These are phyloP conservation scores for Hydropotes inermis DNA, from an alignment of 2,113 vertebrate species.

Conservation along the genomic window DNA sequence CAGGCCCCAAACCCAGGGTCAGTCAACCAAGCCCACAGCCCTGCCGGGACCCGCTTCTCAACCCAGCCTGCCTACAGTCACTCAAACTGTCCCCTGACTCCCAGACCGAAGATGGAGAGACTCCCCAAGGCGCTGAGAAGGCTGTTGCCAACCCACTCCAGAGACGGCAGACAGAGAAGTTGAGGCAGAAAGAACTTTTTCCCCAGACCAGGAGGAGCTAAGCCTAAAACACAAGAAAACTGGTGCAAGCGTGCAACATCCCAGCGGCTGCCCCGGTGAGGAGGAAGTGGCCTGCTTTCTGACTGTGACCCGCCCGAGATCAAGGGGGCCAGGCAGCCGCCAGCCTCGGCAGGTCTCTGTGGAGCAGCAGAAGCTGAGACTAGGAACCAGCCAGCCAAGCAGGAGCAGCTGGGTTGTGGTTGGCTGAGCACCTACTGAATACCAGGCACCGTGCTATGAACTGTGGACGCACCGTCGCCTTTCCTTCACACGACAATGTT, in stretches of 20 bases:
- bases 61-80: not conserved
- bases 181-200: not conserved
- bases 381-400: not conserved
- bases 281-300: not conserved
- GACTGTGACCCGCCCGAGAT: not conserved
- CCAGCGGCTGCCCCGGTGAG: not conserved
- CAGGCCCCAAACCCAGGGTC: not conserved
- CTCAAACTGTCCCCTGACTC: not conserved
- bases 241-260: not conserved
- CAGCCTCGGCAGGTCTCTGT: not conserved
- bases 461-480: not conserved
- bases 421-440: not conserved
- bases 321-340: not conserved
- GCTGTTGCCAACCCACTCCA: not conserved
- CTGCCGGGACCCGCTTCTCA: not conserved
- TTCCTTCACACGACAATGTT: not conserved
- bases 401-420: not conserved
- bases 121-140: not conserved
- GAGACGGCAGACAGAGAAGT: not conserved
- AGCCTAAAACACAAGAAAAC: not conserved
- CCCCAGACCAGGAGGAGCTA: not conserved
- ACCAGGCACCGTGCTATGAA: not conserved
- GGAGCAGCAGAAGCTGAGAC: not conserved
- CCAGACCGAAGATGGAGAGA: fast-evolving
- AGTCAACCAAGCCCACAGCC: not conserved